Base-by-base conservation (phyloP, 2,888 invertebrate genomes). In the Drosophila mercatorum region DNA sequence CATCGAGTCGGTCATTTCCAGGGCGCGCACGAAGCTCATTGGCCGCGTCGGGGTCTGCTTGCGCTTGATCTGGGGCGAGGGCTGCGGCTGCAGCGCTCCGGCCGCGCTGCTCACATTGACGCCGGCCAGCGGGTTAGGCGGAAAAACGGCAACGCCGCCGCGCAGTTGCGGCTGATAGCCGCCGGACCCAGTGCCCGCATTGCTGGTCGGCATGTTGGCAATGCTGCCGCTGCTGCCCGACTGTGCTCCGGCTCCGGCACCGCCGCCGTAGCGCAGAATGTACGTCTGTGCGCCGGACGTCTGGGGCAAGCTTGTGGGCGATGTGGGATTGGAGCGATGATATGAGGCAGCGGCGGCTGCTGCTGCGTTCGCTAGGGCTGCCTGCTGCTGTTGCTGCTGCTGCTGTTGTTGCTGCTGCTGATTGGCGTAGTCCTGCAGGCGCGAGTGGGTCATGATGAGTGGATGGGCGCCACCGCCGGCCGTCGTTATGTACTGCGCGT, bases 1-100 rank as follows among this genome's bases (percentile, higher is more conserved):
- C 92, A 97, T 95, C 66, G 96, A 96, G 93, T 97, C 97, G 81
- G 97, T 96, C 95, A 97, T 97, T 93, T 97, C 97, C 38, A 97
- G 94, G 52, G 97, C 97, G 82, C 97, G 95, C 69, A 97, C 97
- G 93, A 97, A 97, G 74, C 97, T 97, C 94, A 97, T 97, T 52
- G 97, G 97, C 68, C 97, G 94, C 56, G 93, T 93, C 44, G 93
- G 92, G 51, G 93, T 93, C 72, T 94, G 94, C 70, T 94, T 94
- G 74, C 95, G 93, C 87, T 95, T 95, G 64, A 95, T 94, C 87
- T 95, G 95, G 8, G 95, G 94, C 60, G 94, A 93, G 43, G 93
- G 92, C 78, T 94, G 94, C 26, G 93, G 78, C 71, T 82, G 86
- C 17, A 80, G 31, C 34, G 70, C 67, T 44, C 81, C 72, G 22